phyloP scores from a whole-genome alignment of 92 coral and sea anemone species.

The Hydrozoanthus gracilis region DNA sequence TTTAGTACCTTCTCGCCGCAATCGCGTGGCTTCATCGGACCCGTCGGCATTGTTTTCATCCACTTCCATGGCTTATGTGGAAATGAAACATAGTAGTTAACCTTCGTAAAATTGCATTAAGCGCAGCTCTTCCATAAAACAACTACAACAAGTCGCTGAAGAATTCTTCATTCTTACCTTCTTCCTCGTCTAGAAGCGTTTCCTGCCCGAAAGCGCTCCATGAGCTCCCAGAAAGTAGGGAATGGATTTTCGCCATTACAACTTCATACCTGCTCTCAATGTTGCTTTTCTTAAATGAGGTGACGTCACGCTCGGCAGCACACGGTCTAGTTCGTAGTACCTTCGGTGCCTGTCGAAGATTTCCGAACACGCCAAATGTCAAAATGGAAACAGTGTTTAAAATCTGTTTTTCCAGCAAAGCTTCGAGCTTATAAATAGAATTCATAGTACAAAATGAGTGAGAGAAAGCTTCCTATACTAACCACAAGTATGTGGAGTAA shows the following conservation, averaged over 20 bases:
- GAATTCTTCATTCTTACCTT: slow-evolving; percentile 74
- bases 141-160: slow-evolving; percentile 50
- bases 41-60: slow-evolving; percentile 97
- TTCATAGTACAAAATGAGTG: not conserved
- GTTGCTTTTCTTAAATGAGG: slow-evolving; percentile 87
- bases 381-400: slow-evolving; percentile 38
- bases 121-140: slow-evolving; percentile 25
- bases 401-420: slow-evolving; percentile 20
- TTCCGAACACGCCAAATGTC: slow-evolving; percentile 80
- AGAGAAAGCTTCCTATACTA: not conserved
- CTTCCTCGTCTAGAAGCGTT: slow-evolving; percentile 83
- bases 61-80: slow-evolving; percentile 91
- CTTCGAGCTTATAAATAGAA: not conserved
- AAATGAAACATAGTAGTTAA: slow-evolving; percentile 84
- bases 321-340: slow-evolving; percentile 64
- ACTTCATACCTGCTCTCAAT: slow-evolving; percentile 94
- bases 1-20: slow-evolving; percentile 86
- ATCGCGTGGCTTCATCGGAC: slow-evolving; percentile 93
- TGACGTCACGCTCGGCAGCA: slow-evolving; percentile 93
- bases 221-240: slow-evolving; percentile 98
- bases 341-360: slow-evolving; percentile 62
- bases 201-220: slow-evolving; percentile 93
- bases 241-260: slow-evolving; percentile 99
- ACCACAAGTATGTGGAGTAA: not conserved
- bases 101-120: slow-evolving; percentile 65